Conservation (phyloP, 2,113 vertebrate genomes). For the Periophthalmus modestus region DNA sequence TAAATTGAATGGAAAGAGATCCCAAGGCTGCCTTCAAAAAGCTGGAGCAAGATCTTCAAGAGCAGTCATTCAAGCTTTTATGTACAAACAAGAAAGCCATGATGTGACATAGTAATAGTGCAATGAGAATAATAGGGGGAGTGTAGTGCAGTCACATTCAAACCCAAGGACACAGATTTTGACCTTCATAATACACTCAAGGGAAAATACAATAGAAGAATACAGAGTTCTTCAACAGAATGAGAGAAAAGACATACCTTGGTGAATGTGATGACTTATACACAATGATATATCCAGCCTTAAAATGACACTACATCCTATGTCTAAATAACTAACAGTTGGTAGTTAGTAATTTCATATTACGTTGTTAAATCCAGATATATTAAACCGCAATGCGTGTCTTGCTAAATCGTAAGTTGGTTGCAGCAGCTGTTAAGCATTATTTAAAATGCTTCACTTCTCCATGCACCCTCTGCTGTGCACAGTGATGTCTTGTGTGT, state of each 20-base stretch:
- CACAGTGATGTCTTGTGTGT: no score
- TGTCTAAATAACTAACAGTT: background rate
- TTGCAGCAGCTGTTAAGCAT: no score
- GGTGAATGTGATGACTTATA: background rate
- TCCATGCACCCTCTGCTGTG: no score
- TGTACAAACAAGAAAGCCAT: slow-evolving; percentile 13
- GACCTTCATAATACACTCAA: slow-evolving; percentile 24
- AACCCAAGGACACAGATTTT: slow-evolving; percentile 41
- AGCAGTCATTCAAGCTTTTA: background rate
- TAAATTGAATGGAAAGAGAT: slow-evolving; percentile 25
- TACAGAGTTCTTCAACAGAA: slow-evolving; percentile 15
- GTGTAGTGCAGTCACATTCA: slow-evolving; percentile 25
- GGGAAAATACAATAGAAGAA: slow-evolving; percentile 17
- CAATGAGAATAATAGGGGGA: slow-evolving; percentile 9
- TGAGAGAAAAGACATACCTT: background rate
- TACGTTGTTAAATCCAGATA: no score
- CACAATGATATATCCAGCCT: background rate
- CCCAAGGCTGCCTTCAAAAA: slow-evolving; percentile 17
- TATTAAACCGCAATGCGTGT: background rate
- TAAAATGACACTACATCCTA: background rate
- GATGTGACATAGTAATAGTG: slow-evolving; percentile 11
- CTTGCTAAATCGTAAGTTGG: no score
- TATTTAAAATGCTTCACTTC: no score
- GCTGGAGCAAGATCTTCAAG: slow-evolving; percentile 8
- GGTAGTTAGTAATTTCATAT: background rate